Conservation (phyloP, 1,140 invertebrate genomes). For the Cotesia typhae region DNA sequence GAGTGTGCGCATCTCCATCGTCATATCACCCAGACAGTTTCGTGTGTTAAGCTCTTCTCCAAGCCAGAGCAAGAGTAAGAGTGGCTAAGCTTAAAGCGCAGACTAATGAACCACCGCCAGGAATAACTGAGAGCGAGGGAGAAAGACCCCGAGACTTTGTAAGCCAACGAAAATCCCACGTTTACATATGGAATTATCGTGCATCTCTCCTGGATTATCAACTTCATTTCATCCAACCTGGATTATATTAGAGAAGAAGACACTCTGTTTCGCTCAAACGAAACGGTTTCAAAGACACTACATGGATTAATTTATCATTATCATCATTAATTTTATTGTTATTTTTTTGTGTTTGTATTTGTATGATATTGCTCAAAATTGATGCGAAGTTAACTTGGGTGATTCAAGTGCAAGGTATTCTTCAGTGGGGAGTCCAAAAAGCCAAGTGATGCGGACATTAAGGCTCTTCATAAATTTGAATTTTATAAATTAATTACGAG, state of each 20-base stretch:
- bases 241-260: slow-evolving; percentile 21
- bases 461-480: too few relatives aligned
- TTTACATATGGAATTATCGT: slow-evolving; percentile 37
- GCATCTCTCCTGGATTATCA: slow-evolving; percentile 27
- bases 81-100: slow-evolving; percentile 9
- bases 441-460: too few relatives aligned
- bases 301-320: not conserved
- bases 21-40: not conserved
- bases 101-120: slow-evolving; percentile 16
- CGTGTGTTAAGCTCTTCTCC: not conserved
- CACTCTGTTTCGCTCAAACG: not conserved
- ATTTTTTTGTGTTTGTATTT: too few relatives aligned
- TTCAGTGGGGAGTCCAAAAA: too few relatives aligned
- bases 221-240: slow-evolving; percentile 32
- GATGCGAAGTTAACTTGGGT: too few relatives aligned
- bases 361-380: too few relatives aligned
- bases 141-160: slow-evolving; percentile 27
- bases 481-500: too few relatives aligned
- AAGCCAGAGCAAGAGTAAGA: not conserved
- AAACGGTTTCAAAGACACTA: not conserved
- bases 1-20: slow-evolving; percentile 12
- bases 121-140: too few relatives aligned
- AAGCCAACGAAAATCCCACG: slow-evolving; percentile 36
- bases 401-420: too few relatives aligned
- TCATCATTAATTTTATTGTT: too few relatives aligned